These are phyloP conservation scores for Isaurus tuberculatus DNA, from an alignment of 92 coral and sea anemone species.

Conservation along the genomic window DNA sequence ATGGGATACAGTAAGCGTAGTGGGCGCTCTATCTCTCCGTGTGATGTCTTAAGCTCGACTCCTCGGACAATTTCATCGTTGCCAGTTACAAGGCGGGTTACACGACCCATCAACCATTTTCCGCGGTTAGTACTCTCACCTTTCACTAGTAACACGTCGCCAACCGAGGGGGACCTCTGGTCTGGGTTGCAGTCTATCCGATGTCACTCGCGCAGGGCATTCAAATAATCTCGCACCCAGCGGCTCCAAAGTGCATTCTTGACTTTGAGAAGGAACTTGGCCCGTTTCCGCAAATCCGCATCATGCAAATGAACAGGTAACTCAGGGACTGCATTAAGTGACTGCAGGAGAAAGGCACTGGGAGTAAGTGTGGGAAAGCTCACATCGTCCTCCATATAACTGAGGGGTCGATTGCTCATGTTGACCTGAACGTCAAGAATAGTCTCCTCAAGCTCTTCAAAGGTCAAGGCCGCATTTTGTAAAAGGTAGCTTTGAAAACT, in stretches of 20 bases:
- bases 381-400: slow-evolving; percentile 5
- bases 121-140: neutral
- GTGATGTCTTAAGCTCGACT: neutral
- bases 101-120: slow-evolving; percentile 8
- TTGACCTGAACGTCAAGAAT: neutral
- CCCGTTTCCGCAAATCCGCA: neutral
- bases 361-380: neutral
- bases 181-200: neutral
- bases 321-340: neutral
- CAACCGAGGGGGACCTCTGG: neutral
- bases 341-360: neutral
- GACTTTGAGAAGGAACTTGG: slow-evolving; percentile 21
- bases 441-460: slow-evolving; percentile 10
- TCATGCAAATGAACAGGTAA: slow-evolving; percentile 1
- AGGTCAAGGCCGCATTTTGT: neutral
- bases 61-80: slow-evolving; percentile 8
- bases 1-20: slow-evolving; percentile 2
- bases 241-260: slow-evolving; percentile 7
- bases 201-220: slow-evolving; percentile 11
- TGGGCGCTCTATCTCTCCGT: slow-evolving; percentile 6
- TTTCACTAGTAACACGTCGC: neutral
- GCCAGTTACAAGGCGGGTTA: neutral
- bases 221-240: slow-evolving; percentile 1
- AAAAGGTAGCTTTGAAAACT: slow-evolving; percentile 4
- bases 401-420: neutral